A percentile compares a stretch with the other conserved stretches of the same genome.
These are phyloP conservation scores for Brachyptera risi DNA, from an alignment of 2,888 invertebrate species.

Conservation along the genomic window DNA sequence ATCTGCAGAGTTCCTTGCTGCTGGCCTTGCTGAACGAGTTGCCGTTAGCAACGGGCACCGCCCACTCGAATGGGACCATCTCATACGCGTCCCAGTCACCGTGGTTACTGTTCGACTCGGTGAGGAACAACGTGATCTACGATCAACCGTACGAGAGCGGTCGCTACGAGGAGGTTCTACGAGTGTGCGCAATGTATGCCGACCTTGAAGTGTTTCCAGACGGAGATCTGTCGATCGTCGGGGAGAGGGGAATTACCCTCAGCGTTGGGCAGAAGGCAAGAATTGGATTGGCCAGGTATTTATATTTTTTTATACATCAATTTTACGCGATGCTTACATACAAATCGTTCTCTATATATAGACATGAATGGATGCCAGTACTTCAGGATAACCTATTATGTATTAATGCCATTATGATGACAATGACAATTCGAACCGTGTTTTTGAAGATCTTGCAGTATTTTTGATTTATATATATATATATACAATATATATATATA, in stretches of 20 bases:
- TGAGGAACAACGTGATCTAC: slow-evolving; percentile 76
- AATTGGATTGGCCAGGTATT: slow-evolving; percentile 65
- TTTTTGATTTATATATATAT: too few relatives aligned
- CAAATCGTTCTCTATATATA: too few relatives aligned
- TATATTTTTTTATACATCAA: too few relatives aligned
- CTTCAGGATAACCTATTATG: too few relatives aligned
- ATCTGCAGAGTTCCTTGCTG: slow-evolving; percentile 53
- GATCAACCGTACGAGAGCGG: slow-evolving; percentile 58
- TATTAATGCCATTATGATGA: too few relatives aligned
- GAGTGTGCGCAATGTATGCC: slow-evolving; percentile 58
- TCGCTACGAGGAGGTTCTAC: slow-evolving; percentile 51
- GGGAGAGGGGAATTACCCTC: slow-evolving; percentile 70
- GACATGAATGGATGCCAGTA: too few relatives aligned
- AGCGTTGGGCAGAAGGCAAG: slow-evolving; percentile 80
- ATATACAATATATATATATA: too few relatives aligned
- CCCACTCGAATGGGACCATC: slow-evolving; percentile 58
- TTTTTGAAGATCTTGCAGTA: too few relatives aligned
- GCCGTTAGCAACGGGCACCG: slow-evolving; percentile 54
- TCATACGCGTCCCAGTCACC: slow-evolving; percentile 76
- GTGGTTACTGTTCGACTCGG: slow-evolving; percentile 68
- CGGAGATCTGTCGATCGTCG: slow-evolving; percentile 70
- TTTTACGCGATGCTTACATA: too few relatives aligned
- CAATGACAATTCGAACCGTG: too few relatives aligned
- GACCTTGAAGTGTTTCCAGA: slow-evolving; percentile 67
- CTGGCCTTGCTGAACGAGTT: slow-evolving; percentile 70